Conservation (phyloP, 2,113 vertebrate genomes). For the Istiophorus platypterus region DNA sequence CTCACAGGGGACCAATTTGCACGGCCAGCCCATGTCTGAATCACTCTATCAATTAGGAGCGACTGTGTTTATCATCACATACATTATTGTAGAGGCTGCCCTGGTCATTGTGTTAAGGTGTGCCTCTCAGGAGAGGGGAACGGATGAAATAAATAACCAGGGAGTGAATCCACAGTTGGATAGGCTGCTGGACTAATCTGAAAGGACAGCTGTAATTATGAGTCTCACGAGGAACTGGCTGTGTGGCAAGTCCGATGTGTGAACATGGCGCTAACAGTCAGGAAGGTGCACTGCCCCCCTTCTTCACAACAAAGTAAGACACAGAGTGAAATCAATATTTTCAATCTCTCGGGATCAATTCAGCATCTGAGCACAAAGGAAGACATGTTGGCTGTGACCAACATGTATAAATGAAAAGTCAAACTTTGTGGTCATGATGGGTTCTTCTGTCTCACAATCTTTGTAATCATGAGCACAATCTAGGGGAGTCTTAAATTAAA, state of each 20-base stretch:
- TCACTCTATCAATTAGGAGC: slow-evolving; percentile 99
- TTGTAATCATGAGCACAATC: slow-evolving; percentile 57
- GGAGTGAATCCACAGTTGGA: slow-evolving; percentile 93
- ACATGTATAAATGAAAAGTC: slow-evolving; percentile 97
- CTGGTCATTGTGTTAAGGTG: slow-evolving; percentile 91
- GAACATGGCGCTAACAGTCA: slow-evolving; percentile 92
- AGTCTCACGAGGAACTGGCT: slow-evolving; percentile 94
- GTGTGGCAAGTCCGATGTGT: slow-evolving; percentile 91
- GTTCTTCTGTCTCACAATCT: slow-evolving; percentile 65
- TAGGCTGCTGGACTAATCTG: slow-evolving; percentile 95
- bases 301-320: slow-evolving; percentile 90
- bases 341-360: slow-evolving; percentile 99
- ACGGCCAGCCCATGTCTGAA: slow-evolving; percentile 92
- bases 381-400: slow-evolving; percentile 92
- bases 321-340: slow-evolving; percentile 99
- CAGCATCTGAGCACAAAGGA: slow-evolving; percentile 92
- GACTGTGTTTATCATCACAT: slow-evolving; percentile 97
- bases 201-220: slow-evolving; percentile 95
- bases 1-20: slow-evolving; percentile 97
- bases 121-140: slow-evolving; percentile 89
- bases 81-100: slow-evolving; percentile 94
- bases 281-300: slow-evolving; percentile 68
- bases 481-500: slow-evolving; percentile 11
- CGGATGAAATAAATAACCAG: slow-evolving; percentile 88
- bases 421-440: slow-evolving; percentile 88